Evolutionary conservation across 2,113 vertebrate genomes (phyloP).

Genomic region (Hippocampus comes): DNA sequence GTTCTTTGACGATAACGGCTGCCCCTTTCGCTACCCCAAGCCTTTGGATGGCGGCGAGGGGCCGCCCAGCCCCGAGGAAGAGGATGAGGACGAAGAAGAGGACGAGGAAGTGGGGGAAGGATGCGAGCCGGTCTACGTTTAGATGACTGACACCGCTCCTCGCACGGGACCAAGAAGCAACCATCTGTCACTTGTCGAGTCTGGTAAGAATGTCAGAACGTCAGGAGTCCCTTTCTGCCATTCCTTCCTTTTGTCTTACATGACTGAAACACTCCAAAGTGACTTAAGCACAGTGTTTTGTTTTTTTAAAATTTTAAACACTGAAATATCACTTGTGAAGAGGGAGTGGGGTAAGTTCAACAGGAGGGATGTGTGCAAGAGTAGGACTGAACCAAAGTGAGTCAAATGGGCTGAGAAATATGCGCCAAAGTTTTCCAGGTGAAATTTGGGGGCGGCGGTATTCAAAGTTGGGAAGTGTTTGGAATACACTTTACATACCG

Average conservation of each 20-base stretch:
- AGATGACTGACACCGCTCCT: slow-evolving; percentile 46
- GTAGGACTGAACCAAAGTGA: slow-evolving; percentile 6
- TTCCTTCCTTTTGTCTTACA: slow-evolving; percentile 64
- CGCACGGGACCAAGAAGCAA: slow-evolving; percentile 66
- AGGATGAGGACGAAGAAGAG: slow-evolving; percentile 53
- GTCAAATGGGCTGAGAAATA: slow-evolving; percentile 5
- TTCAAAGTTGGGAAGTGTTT: background rate
- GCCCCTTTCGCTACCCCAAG: slow-evolving; percentile 93
- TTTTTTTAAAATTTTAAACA: slow-evolving; percentile 21
- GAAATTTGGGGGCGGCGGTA: background rate
- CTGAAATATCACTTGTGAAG: slow-evolving; percentile 30
- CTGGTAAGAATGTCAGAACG: slow-evolving; percentile 6
- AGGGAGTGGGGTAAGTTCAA: slow-evolving; percentile 17
- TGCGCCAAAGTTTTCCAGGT: slow-evolving; percentile 12
- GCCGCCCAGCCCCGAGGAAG: slow-evolving; percentile 43
- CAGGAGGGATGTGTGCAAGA: background rate
- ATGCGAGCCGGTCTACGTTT: slow-evolving; percentile 96
- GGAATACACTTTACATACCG: too few species aligned
- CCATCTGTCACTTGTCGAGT: background rate
- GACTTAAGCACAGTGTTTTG: slow-evolving; percentile 25
- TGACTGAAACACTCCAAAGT: slow-evolving; percentile 35
- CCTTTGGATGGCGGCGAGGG: slow-evolving; percentile 55
- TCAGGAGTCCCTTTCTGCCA: slow-evolving; percentile 12
- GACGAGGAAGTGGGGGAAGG: slow-evolving; percentile 78
- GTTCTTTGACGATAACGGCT: slow-evolving; percentile 96